Evolutionary conservation across 2,888 invertebrate species (phyloP), one percentile per base, ranked within the genome.

Genomic region (Podotricha telesiphe): DNA sequence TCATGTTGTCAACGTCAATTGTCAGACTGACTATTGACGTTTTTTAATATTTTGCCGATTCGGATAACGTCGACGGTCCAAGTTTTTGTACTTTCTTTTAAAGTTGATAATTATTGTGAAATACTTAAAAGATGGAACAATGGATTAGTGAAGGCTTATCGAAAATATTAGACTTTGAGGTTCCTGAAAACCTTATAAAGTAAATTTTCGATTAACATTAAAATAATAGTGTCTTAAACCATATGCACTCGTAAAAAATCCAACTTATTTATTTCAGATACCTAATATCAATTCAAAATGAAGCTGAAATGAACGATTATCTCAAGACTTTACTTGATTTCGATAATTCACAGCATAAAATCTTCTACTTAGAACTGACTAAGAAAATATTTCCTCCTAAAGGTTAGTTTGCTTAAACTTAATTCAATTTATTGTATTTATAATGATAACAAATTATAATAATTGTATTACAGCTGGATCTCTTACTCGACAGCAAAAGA

Each of bases 261-360:
- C 4, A 34, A 53, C n/a, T n/a, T n/a, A n/a, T 53, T 53, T 53
- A 53, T 76, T 91, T 58, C 83, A 97, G 97, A 45, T 96, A 95
- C 77, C 95, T 98, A 45, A 80, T 95, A 70, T 93, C 95, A 17
- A 96, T 98, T 76, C 94, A 96, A 78, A 94, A 94, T 79, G 94
- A 95, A 67, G 89, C 93, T 69, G 97, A 97, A 78, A 91, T 97
- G 59, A 95, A 96, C 76, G 96, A 96, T 70, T 97, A 97, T 79
- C 95, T 97, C 86, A 94, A 94, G 77, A 96, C 95, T 61, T 89
- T 98, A 58, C 82, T 98, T 0, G 95, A 97, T 84, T 94, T 94
- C 72, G 94, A 94, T 64, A 95, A 78, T 62, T 87, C 94, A 5
- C 94, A 95, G 68, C 96, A 97, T 80, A 93, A 94, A 69, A 88